Percentiles rank a stretch among this genome's conserved stretches.
Evolutionary conservation across 2,113 vertebrate genomes (phyloP).

Genomic region (Dipodomys stephensi): DNA sequence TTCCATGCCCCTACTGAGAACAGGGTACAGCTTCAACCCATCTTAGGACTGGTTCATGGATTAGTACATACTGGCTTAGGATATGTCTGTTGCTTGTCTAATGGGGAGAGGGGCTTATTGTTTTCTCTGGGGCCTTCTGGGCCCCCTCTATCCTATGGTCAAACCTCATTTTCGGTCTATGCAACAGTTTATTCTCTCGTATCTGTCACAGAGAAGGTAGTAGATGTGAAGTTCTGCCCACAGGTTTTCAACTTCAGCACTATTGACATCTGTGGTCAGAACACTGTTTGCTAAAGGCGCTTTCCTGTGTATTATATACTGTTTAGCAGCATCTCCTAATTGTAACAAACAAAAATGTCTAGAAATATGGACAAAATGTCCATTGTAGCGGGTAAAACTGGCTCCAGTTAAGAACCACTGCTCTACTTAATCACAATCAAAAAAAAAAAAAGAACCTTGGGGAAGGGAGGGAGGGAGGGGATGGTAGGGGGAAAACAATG

Average conservation of each 20-base stretch:
- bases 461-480: too few relatives aligned
- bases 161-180: not conserved
- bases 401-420: not conserved
- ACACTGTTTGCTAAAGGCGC: not conserved
- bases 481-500: too few relatives aligned
- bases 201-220: not conserved
- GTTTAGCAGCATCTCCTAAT: not conserved
- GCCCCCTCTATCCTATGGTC: not conserved
- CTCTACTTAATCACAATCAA: too few relatives aligned
- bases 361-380: not conserved
- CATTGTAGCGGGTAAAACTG: not conserved
- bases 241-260: not conserved
- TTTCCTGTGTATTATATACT: not conserved
- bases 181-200: not conserved
- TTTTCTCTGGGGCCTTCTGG: not conserved
- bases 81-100: slow-evolving; percentile 41
- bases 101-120: not conserved
- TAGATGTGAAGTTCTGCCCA: not conserved
- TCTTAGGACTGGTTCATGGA: not conserved
- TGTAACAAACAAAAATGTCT: not conserved
- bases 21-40: fast-evolving
- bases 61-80: slow-evolving; percentile 82
- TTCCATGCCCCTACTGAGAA: not conserved
- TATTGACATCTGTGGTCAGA: not conserved
- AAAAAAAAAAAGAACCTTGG: too few relatives aligned